Base-by-base conservation (phyloP, 2,797 vertebrate genomes). In the Lutjanus argentimaculatus region DNA sequence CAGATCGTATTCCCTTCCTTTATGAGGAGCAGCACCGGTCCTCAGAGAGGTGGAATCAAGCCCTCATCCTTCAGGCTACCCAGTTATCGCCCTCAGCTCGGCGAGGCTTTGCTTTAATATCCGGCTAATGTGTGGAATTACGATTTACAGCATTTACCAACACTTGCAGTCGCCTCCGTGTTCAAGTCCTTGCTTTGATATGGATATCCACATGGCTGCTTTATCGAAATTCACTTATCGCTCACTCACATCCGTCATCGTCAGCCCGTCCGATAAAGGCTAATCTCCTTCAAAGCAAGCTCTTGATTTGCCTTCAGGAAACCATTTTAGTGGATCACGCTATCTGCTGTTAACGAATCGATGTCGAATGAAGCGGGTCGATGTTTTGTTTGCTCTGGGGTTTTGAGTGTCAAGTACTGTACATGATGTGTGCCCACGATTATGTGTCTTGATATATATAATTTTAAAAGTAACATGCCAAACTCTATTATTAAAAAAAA, bases 391-490 rank as follows among this genome's bases (percentile, higher is more conserved):
- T 78, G 82, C 88, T 88, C 88, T 92, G 84, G 90, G 92, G 84
- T 91, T 87, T 87, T 89, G 77, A 91, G 83, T 92, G 91, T 92
- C 45, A 36, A 91, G 85, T 93, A 76, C 76, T 92, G 88, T 93
- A 90, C 82, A 88, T 86, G 84, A 85, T 91, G 87, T 93, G 90
- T 85, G 76, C 88, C 90, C 89, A 86, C 66, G 63, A 86, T 79
- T 90, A 69, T 84, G 88, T 93, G 91, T 94, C 88, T 93, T 86
- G 75, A 90, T 94, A 92, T 91, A 89, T 90, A 70, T 88, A 14
- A 89, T 92, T 92, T 93, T 82, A 74, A 88, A 87, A 81, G 83
- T 86, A 87, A 90, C 84, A 89, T 85, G 81, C 83, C 83, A 89
- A 92, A 93, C 91, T 91, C 79, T 93, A 77, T 84, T 87, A 85